Conservation (phyloP, 2,888 invertebrate genomes). For the Idaea biselata region DNA sequence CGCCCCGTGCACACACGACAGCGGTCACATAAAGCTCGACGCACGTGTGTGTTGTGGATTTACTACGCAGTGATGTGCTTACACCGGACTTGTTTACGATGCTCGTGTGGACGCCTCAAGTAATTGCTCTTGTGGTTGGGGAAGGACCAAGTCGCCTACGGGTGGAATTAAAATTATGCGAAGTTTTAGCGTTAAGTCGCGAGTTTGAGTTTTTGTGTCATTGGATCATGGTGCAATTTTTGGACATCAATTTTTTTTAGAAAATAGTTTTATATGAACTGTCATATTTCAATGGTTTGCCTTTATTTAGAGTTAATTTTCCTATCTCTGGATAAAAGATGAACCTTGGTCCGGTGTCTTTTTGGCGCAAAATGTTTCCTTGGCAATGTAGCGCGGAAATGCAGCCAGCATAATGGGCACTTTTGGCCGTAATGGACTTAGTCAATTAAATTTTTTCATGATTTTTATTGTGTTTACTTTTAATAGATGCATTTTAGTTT, state of each 20-base stretch:
- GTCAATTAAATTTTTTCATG: too few relatives aligned
- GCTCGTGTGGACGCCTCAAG: conserved; percentile 17
- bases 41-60: conserved; percentile 31
- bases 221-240: background rate
- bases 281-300: background rate
- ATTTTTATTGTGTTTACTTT: too few relatives aligned
- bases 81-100: conserved; percentile 24
- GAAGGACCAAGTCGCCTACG: conserved; percentile 8
- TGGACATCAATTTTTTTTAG: too few relatives aligned
- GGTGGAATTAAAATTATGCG: background rate
- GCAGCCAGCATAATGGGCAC: too few relatives aligned
- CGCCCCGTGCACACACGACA: conserved; percentile 25
- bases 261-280: background rate
- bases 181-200: background rate
- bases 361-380: too few relatives aligned
- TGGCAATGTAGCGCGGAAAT: too few relatives aligned
- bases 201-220: background rate
- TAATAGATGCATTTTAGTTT: too few relatives aligned
- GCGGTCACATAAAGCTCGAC: conserved; percentile 30
- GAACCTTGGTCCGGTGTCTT: too few relatives aligned
- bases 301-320: too few relatives aligned
- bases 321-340: too few relatives aligned
- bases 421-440: too few relatives aligned
- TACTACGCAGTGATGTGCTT: conserved; percentile 26
- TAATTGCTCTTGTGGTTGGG: conserved; percentile 16